phyloP scores from a whole-genome alignment of 2,888 invertebrate genomes.

The Lasius fuliginosus region DNA sequence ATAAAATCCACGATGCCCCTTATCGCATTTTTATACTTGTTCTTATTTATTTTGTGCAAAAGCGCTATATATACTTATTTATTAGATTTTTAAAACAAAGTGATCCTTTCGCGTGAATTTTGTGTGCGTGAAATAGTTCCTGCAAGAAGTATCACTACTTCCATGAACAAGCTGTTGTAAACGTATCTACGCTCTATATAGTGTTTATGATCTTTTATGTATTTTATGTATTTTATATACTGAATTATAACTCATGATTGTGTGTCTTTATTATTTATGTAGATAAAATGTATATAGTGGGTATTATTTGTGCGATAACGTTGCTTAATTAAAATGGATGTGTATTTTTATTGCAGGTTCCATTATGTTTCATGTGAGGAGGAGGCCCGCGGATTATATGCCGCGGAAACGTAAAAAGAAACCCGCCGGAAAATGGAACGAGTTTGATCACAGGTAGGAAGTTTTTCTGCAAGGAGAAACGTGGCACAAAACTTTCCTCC shows the following conservation, averaged over 20 bases:
- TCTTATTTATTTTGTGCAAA: background rate
- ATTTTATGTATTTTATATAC: background rate
- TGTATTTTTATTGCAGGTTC: slow-evolving; percentile 89
- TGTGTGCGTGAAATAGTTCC: background rate
- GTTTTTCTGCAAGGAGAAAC: background rate
- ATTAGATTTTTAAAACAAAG: background rate
- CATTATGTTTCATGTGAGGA: slow-evolving; percentile 98
- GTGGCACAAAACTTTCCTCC: background rate
- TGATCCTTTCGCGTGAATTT: background rate
- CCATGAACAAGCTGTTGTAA: background rate
- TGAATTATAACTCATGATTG: background rate
- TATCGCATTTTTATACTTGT: background rate
- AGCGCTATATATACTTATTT: background rate
- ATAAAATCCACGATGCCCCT: background rate
- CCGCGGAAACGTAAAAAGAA: slow-evolving; percentile 96
- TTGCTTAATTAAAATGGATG: background rate
- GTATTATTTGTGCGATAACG: background rate
- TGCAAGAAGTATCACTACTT: background rate
- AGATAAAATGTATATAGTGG: background rate
- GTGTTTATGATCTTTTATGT: background rate
- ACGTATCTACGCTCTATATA: background rate
- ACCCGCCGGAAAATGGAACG: slow-evolving; percentile 88
- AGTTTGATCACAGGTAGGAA: slow-evolving; percentile 84
- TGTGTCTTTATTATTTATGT: background rate
- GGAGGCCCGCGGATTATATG: slow-evolving; percentile 96